These are phyloP conservation scores for Miniopterus natalensis DNA, from an alignment of 2,113 vertebrate species.

Conservation along the genomic window DNA sequence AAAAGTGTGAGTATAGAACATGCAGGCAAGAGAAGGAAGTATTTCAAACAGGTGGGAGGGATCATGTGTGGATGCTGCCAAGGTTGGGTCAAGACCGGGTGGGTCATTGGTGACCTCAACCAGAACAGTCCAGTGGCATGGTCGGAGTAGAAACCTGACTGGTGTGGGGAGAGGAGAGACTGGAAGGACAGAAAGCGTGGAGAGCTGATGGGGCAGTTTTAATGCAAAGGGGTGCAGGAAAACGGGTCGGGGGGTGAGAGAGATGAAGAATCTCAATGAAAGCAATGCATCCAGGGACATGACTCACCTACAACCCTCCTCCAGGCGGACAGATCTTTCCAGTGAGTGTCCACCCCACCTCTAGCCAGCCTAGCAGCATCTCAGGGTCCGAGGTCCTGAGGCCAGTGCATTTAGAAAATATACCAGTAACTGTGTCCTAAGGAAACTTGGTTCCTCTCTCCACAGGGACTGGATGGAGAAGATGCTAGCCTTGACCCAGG, in stretches of 20 bases:
- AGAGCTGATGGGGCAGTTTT: accelerated
- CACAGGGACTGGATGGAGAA: accelerated
- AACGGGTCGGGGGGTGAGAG: accelerated
- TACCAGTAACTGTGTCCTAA: not conserved
- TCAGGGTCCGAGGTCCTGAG: not conserved
- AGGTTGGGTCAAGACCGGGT: accelerated
- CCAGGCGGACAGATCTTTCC: not conserved
- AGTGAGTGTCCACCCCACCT: accelerated
- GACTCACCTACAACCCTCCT: accelerated
- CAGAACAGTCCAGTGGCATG: accelerated
- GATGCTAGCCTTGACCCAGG: not conserved
- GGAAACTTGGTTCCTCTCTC: not conserved
- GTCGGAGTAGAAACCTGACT: accelerated
- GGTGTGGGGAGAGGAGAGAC: not conserved
- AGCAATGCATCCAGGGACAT: accelerated
- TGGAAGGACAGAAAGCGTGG: accelerated
- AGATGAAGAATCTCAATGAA: not conserved
- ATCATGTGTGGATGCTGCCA: accelerated
- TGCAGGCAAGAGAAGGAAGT: not conserved
- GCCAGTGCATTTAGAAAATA: accelerated
- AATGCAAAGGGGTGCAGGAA: not conserved
- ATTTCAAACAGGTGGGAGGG: accelerated
- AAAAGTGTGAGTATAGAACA: not conserved
- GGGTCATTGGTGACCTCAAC: accelerated
- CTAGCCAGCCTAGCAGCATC: accelerated